These are phyloP conservation scores for Okamejei kenojei DNA, from an alignment of 2,797 vertebrate genomes.

Conservation along the genomic window DNA sequence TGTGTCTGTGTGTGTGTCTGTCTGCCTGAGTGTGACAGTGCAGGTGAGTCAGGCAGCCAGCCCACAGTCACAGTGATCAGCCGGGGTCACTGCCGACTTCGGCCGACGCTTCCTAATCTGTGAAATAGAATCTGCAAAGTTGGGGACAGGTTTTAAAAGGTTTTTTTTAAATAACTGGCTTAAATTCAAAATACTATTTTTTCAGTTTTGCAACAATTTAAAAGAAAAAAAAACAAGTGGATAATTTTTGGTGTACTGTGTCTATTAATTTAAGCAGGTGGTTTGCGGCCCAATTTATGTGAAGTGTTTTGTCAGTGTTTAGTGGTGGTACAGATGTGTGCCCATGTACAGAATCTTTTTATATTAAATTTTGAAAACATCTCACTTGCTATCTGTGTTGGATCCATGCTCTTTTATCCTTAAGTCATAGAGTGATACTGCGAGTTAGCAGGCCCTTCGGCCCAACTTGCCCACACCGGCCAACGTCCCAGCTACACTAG, in stretches of 20 bases:
- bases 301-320: constrained; percentile 23
- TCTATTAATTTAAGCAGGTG: constrained; percentile 19
- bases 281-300: neutral
- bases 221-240: neutral
- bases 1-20: too few relatives aligned
- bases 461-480: too few relatives aligned
- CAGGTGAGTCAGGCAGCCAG: too few relatives aligned
- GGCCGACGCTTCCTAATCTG: neutral
- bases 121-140: neutral
- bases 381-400: neutral
- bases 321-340: constrained; percentile 18
- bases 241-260: neutral
- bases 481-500: too few relatives aligned
- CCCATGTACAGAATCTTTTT: constrained; percentile 21
- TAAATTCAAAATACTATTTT: constrained; percentile 31
- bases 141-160: neutral
- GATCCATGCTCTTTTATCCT: neutral
- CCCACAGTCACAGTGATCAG: neutral
- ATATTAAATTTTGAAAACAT: constrained; percentile 35
- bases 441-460: too few relatives aligned
- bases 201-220: constrained; percentile 30
- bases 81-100: neutral
- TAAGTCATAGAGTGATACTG: neutral
- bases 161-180: constrained; percentile 25
- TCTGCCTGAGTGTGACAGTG: too few relatives aligned